Percentiles rank a stretch among this genome's conserved stretches.
Evolutionary conservation across 2,797 vertebrate species (phyloP).

Genomic region (Gallinago stenura): DNA sequence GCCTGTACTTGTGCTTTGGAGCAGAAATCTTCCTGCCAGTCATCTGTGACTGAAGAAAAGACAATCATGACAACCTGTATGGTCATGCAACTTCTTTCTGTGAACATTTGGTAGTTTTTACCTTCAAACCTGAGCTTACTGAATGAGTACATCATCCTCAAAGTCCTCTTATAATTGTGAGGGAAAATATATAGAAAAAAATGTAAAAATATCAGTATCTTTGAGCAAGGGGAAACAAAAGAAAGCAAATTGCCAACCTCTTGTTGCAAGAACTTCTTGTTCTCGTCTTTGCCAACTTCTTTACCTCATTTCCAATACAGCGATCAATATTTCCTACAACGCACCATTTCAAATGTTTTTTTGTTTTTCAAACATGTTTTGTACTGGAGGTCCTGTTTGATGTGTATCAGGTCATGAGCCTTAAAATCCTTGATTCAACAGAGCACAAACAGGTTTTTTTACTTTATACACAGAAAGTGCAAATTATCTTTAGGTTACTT

Average conservation of each 20-base stretch:
- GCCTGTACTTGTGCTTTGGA: neutral
- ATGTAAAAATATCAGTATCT: neutral
- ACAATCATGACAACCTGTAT: neutral
- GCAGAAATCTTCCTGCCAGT: neutral
- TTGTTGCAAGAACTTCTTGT: neutral
- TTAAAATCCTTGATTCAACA: neutral
- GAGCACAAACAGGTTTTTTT: neutral
- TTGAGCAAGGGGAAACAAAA: neutral
- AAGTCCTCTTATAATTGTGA: neutral
- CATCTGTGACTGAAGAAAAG: neutral
- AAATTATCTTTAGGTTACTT: neutral
- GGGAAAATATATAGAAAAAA: neutral
- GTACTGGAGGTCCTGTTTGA: neutral
- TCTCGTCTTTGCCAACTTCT: neutral
- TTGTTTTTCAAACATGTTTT: no score
- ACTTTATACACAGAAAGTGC: neutral
- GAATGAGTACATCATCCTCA: neutral
- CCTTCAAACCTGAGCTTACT: neutral
- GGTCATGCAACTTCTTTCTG: neutral
- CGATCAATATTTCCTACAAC: neutral
- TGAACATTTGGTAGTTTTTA: neutral
- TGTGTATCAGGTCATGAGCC: neutral
- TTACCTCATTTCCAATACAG: neutral
- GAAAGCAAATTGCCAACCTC: neutral
- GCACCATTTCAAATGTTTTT: neutral